Base-by-base conservation (phyloP, 2,113 vertebrate genomes). In the Cyanoderma ruficeps region DNA sequence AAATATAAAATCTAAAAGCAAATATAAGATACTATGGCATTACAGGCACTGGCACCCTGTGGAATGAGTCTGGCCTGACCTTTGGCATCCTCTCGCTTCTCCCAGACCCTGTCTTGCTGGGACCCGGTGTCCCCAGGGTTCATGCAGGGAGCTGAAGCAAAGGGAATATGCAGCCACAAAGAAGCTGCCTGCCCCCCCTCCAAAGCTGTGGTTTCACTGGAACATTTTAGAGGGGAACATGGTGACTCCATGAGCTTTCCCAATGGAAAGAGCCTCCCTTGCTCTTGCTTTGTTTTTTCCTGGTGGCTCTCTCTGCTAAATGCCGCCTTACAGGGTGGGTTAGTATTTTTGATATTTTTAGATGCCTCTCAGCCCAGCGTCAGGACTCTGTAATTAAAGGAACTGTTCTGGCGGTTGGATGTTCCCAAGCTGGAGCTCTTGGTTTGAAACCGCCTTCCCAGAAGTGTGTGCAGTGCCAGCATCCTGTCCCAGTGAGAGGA, bases 381-480 rank as follows among this genome's bases (percentile, higher is more conserved):
- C 1, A 2, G 74, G 31, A 39, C 74, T 70, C 67, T 65, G 7
- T 95, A 94, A 95, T 94, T 93, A 81, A 94, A 90, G 60, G 44
- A 83, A 37, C 59, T 19, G 7, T 83, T 92, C 46, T 61, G 82
- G 83, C 30, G 57, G 59, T 33, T 2, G 1, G 87, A 61, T n/a
- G n/a, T 60, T 69, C 67, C 70, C 53, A 56, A 63, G 41, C 30
- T 93, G 84, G 50, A 93, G 42, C 39, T 61, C 56, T 79, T 44
- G 53, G 46, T 79, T 64, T 74, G 72, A 42, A 96, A 74, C 17
- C 4, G 2, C 49, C 39, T 64, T 49, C 64, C 42, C 6, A 75
- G 72, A 82, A 78, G 22, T n/a, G 13, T 22, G 47, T 0, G 0
- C 1, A 3, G 20, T 2, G 5, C 39, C 2, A 8, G 30, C 2